Base-by-base conservation (phyloP, 64 coral and sea anemone genomes). In the Actinia equina region DNA sequence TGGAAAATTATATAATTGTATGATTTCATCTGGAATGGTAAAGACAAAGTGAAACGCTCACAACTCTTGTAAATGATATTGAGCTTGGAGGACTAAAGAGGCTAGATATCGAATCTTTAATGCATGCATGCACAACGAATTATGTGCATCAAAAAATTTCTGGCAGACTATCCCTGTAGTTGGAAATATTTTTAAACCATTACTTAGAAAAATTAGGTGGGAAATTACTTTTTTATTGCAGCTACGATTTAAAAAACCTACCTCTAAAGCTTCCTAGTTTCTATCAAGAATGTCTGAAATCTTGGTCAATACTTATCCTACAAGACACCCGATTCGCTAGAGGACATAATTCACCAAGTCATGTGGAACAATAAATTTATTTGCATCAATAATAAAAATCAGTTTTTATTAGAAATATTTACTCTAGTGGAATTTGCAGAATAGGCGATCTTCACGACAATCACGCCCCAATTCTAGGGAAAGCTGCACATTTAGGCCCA, bases 251-350 rank as follows among this genome's bases (percentile, higher is more conserved):
- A 42, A 77, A 77, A 77, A 77, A 77, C 27, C 25, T 77, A 77
- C 43, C 74, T 41, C 9, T 77, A 42, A 42, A 77, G 6, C 74
- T 42, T 15, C 74, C 74, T 3, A 77, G 30, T 77, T 77, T 16
- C 74, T 44, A 77, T 44, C 74, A 77, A 2, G 74, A 77, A 77
- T 77, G 25, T 44, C 30, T 77, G 17, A 44, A 77, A 77, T 77
- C 37, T 15, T 77, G 74, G 27, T 77, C 43, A 44, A 5, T 44
- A 77, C 74, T 77, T 44, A 77, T 30, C 27, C 74, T 15, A 30
- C 37, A 77, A 52, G 43, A 95, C 70, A 6, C 85, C 63, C 11
- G 86, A 59, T 43, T 89, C 89, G 59, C 89, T 95, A 57, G n/a
- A 95, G 84, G 59, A 52, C 22, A 42, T 62, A n/a, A 53, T 43